Evolutionary conservation across 2,113 vertebrate species (phyloP), one percentile per base, ranked within the genome.

Genomic region (Paracanthobrama guichenoti): DNA sequence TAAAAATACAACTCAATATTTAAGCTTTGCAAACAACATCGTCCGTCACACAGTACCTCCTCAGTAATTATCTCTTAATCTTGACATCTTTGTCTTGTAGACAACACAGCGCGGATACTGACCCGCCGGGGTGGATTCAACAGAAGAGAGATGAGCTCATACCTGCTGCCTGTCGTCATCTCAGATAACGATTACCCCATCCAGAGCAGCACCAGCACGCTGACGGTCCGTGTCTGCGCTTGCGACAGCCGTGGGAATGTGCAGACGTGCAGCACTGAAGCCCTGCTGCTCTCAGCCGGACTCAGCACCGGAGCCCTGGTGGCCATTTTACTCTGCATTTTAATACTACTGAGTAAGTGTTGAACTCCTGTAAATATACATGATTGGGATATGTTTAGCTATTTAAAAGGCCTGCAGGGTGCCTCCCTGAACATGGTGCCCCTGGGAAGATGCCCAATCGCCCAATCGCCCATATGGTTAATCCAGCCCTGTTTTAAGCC

Each of bases 71-170:
- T 42, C 39, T 69, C 22, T 69, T 69, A 11, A 69, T 71, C 73
- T 50, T 53, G 6, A 50, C 13, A 16, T 73, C 0, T 9, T 18
- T 53, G 44, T 53, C 24, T 75, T 53, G n/a, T 22, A 99, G 98
- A 99, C 93, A 99, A 99, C 91, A 99, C 98, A 16, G 98, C 98
- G 87, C 95, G 96, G 77, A 98, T 99, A 93, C 85, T 98, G 93
- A 99, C 97, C 0, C 94, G 96, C 84, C 94, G 96, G 81, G 96
- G 96, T 16, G 96, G 97, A 22, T 99, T 98, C 90, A 97, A 94
- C 42, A 94, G 97, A 16, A 95, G 96, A 0, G 97, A 99, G 93
- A 96, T 96, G 90, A 98, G 93, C 84, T 92, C 94, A 50, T 98
- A 98, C 84, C 93, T 98, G 74, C 91, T 99, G 79, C 98, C 98